Evolutionary conservation across 2,888 invertebrate genomes (phyloP), one percentile per base, ranked within the genome.

Genomic region (Formica aserva): DNA sequence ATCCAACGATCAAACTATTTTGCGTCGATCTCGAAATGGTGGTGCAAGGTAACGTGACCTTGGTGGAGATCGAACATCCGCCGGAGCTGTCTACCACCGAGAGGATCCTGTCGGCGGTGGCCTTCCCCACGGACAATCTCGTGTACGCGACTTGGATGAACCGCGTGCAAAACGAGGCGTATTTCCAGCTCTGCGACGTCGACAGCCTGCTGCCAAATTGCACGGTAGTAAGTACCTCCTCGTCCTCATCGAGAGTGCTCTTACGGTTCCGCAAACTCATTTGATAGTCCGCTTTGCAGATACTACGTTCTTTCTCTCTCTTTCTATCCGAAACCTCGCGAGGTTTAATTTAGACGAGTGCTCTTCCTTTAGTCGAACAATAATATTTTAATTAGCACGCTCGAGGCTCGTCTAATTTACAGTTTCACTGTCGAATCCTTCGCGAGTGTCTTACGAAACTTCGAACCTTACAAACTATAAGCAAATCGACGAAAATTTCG

Each of bases 101-200:
- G 89, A 96, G 96, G 62, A 96, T 97, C 88, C 94, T 97, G 89
- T 96, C 97, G 72, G 95, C 96, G 0, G 97, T 98, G n/a, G 95
- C 96, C 67, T 99, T 98, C 96, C 96, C 97, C 69, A 96, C 96
- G 82, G 96, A 97, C 87, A 95, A 96, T 52, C 95, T 96, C 18
- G 95, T 98, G 18, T 96, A 97, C 11, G 96, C 98, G 18, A 96
- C 98, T 85, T 99, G 98, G 98, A 97, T 98, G 95, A 98, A 98
- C 95, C 96, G 99, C 77, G 97, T 97, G 38, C 99, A 99, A 95
- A 98, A 98, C 92, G 95, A 96, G 77, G 96, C 97, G 26, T 95
- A 96, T 77, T 94, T 97, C 82, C 96, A 96, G 15, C 94, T 97
- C 4, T 98, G 98, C 93, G 95, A 95, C 29, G 95, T 95, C 48